phyloP scores from a whole-genome alignment of 2,797 vertebrate species.

The Chaetophractus vellerosus region DNA sequence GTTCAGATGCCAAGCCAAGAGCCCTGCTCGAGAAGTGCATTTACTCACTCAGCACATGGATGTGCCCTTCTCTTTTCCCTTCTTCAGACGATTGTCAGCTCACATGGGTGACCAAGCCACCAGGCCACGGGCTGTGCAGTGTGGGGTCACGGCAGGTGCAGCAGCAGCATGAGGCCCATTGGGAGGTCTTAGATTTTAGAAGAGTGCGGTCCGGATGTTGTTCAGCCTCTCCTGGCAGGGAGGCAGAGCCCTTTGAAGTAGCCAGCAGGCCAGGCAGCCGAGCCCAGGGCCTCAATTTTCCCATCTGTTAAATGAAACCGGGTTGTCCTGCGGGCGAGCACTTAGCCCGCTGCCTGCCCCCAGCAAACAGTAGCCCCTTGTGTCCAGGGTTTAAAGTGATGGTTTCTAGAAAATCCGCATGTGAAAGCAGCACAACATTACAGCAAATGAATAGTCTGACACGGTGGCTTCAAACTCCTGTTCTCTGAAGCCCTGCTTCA shows the following conservation, averaged over 20 bases:
- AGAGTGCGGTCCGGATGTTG: not conserved
- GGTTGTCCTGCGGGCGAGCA: no score
- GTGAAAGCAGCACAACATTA: not conserved
- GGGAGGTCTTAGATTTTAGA: not conserved
- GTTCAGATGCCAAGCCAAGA: not conserved
- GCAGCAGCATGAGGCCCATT: accelerated
- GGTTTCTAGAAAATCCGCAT: not conserved
- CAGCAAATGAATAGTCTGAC: not conserved
- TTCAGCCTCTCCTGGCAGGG: not conserved
- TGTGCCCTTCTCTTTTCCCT: not conserved
- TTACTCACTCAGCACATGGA: not conserved
- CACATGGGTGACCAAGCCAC: not conserved
- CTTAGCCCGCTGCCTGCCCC: no score
- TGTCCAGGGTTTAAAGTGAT: not conserved
- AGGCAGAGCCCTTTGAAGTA: not conserved
- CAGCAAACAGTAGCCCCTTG: not conserved
- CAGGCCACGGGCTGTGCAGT: no score
- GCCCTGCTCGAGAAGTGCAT: not conserved
- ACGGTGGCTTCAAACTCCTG: not conserved
- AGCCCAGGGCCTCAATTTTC: not conserved
- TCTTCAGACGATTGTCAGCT: not conserved
- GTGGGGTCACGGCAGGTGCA: no score
- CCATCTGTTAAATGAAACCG: not conserved
- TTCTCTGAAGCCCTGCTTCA: not conserved
- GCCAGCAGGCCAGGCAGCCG: not conserved